These are phyloP conservation scores for Amiota communis DNA, from an alignment of 2,888 invertebrate genomes.

Conservation along the genomic window DNA sequence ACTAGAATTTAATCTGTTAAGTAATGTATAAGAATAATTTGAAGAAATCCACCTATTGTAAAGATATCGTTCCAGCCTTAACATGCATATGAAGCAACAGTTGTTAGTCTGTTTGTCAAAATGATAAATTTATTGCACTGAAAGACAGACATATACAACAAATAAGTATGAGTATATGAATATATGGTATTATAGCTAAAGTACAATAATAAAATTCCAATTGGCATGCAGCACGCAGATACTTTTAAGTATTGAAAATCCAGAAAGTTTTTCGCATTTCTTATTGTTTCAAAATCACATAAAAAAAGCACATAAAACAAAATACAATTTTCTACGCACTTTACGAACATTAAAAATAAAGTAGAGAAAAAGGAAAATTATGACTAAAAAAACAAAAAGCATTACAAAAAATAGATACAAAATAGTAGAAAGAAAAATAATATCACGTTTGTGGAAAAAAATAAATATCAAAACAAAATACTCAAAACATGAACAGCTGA, in stretches of 20 bases:
- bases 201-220: constrained; percentile 10
- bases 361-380: too few relatives aligned
- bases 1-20: too few relatives aligned
- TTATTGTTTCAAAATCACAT: too few relatives aligned
- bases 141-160: too few relatives aligned
- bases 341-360: neutral
- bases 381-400: neutral
- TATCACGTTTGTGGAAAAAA: neutral
- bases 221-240: constrained; percentile 42
- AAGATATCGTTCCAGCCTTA: too few relatives aligned
- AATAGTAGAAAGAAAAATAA: neutral
- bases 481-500: constrained; percentile 27
- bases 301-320: neutral
- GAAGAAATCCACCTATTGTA: too few relatives aligned
- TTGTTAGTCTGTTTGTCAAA: too few relatives aligned
- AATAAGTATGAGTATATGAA: too few relatives aligned
- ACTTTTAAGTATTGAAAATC: constrained; percentile 39
- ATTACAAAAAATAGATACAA: neutral
- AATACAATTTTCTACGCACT: neutral
- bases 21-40: too few relatives aligned
- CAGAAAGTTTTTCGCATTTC: constrained; percentile 14
- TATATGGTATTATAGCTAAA: too few relatives aligned
- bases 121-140: too few relatives aligned
- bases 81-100: too few relatives aligned
- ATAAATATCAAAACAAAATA: constrained; percentile 17